These are phyloP conservation scores for Leptopilina drosophilae DNA, from an alignment of 2,888 invertebrate species.

Conservation along the genomic window DNA sequence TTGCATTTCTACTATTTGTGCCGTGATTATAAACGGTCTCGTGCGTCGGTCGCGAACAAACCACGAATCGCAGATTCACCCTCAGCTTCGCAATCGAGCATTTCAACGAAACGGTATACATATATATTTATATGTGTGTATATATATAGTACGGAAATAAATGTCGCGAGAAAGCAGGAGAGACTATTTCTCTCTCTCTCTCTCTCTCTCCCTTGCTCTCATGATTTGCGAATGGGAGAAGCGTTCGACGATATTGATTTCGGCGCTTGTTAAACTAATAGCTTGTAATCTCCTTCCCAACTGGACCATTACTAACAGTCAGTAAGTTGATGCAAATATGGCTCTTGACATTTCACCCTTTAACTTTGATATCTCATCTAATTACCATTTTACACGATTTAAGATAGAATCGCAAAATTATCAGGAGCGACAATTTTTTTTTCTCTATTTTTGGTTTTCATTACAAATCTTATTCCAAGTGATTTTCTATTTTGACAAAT, in stretches of 20 bases:
- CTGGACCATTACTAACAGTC: conserved; percentile 2
- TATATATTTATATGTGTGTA: conserved; percentile 41
- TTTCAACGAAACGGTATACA: conserved; percentile 55
- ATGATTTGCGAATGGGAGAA: conserved; percentile 21
- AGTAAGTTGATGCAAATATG: conserved; percentile 9
- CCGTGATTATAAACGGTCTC: conserved; percentile 46
- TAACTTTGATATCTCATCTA: neutral
- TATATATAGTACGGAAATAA: conserved; percentile 61
- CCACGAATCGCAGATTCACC: conserved; percentile 58
- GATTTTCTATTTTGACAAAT: no score
- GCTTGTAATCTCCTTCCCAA: conserved; percentile 32
- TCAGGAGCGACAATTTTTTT: neutral
- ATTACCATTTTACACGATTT: neutral
- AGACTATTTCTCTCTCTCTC: neutral
- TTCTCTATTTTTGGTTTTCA: no score
- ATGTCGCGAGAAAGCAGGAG: conserved; percentile 54
- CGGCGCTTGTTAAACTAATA: conserved; percentile 35
- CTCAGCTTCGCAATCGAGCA: conserved; percentile 51
- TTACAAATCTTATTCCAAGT: no score
- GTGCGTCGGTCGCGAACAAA: conserved; percentile 45
- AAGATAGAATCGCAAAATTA: neutral
- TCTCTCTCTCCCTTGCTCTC: no score
- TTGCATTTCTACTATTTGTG: conserved; percentile 34
- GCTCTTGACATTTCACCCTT: conserved; percentile 1
- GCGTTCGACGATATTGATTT: conserved; percentile 54